These are phyloP conservation scores for Drosophila oshimai DNA, from an alignment of 1,140 invertebrate genomes.

Conservation along the genomic window DNA sequence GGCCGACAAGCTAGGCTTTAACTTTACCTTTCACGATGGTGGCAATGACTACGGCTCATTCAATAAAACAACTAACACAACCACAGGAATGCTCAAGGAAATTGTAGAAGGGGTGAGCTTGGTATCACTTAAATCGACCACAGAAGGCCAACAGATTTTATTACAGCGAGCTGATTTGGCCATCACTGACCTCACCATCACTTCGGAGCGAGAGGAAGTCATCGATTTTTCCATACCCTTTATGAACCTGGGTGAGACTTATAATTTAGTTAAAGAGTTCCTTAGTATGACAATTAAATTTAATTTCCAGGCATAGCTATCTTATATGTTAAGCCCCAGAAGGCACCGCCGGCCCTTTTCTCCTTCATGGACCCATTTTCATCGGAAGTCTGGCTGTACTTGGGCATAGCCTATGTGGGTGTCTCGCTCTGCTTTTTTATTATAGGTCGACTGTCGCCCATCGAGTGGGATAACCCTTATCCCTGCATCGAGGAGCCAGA, in stretches of 20 bases:
- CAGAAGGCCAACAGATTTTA: neutral
- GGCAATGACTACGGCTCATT: constrained; percentile 89
- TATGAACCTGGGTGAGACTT: constrained; percentile 89
- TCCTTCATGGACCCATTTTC: constrained; percentile 96
- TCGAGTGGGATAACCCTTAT: constrained; percentile 92
- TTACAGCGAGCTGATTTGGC: constrained; percentile 89
- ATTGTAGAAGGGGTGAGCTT: constrained; percentile 89
- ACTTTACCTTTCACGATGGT: constrained; percentile 92
- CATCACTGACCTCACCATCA: constrained; percentile 95
- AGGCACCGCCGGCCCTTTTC: constrained; percentile 91
- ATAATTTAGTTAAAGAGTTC: neutral
- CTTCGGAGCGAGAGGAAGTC: constrained; percentile 90
- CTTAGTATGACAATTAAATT: too few relatives aligned
- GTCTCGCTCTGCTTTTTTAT: constrained; percentile 91
- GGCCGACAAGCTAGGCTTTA: constrained; percentile 90
- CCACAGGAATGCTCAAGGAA: constrained; percentile 94
- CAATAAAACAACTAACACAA: constrained; percentile 86
- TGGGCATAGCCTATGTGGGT: constrained; percentile 89
- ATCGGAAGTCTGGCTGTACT: constrained; percentile 90
- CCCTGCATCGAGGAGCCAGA: constrained; percentile 90
- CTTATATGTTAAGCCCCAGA: constrained; percentile 90
- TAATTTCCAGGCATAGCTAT: constrained; percentile 89
- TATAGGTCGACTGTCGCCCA: constrained; percentile 90
- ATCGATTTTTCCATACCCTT: constrained; percentile 96
- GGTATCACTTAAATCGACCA: neutral